Evolutionary conservation across 1,140 invertebrate species (phyloP).

Genomic region (Drosophila sproati): DNA sequence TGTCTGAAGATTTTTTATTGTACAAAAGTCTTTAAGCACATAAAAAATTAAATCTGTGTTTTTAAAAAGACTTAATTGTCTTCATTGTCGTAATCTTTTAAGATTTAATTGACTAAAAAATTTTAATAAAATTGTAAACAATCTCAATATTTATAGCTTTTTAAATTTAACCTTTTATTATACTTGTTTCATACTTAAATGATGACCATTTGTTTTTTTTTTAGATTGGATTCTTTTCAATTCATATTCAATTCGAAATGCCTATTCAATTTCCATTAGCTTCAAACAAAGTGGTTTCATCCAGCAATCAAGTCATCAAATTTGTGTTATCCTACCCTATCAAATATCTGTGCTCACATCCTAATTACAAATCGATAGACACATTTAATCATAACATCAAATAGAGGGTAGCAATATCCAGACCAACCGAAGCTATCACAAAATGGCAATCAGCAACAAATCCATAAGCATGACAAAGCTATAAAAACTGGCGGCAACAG

Average conservation of each 20-base stretch:
- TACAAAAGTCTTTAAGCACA: background rate
- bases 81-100: no score
- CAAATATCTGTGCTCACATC: conserved; percentile 39
- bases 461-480: conserved; percentile 78
- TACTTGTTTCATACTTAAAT: background rate
- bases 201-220: background rate
- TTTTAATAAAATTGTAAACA: background rate
- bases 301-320: conserved; percentile 27
- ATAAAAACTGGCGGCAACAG: conserved; percentile 62
- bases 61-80: background rate
- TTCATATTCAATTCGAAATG: conserved; percentile 16
- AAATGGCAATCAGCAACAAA: conserved; percentile 76
- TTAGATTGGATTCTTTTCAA: background rate
- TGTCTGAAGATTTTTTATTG: conserved; percentile 1
- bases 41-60: background rate
- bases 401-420: conserved; percentile 32
- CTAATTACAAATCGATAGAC: conserved; percentile 74
- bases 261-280: conserved; percentile 36
- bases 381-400: conserved; percentile 60
- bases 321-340: conserved; percentile 44
- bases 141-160: background rate
- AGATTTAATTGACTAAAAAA: no score
- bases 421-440: conserved; percentile 57
- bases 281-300: conserved; percentile 22
- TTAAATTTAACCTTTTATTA: background rate